Conservation (phyloP, 2,888 invertebrate species). For the Crioceris asparagi region DNA sequence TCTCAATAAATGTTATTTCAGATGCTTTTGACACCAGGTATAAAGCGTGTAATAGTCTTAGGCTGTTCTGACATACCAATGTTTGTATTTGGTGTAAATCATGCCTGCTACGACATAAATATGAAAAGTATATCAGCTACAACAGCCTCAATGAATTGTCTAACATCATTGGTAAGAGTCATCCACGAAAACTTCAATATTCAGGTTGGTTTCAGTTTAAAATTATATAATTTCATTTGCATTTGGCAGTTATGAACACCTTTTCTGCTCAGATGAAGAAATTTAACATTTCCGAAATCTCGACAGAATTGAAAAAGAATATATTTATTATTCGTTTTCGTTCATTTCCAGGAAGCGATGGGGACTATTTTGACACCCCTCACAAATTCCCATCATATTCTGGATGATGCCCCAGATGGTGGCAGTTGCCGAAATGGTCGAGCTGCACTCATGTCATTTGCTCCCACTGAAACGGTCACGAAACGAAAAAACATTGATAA, state of each 20-base stretch:
- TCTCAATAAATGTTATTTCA: conserved; percentile 10
- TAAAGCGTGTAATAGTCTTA: conserved; percentile 17
- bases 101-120: conserved; percentile 16
- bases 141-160: conserved; percentile 17
- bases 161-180: conserved; percentile 16
- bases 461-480: conserved; percentile 12
- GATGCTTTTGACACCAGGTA: conserved; percentile 15
- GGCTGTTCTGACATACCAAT: conserved; percentile 18
- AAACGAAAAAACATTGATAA: conserved; percentile 12
- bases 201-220: conserved; percentile 9
- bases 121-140: conserved; percentile 18
- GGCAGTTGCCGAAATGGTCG: conserved; percentile 11
- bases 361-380: conserved; percentile 16
- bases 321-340: not conserved
- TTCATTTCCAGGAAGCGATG: conserved; percentile 14
- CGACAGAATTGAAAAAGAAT: too few species aligned
- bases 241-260: not conserved
- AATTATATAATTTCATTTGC: not conserved
- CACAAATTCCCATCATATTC: conserved; percentile 14
- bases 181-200: conserved; percentile 19
- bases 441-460: conserved; percentile 13
- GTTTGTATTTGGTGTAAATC: conserved; percentile 19
- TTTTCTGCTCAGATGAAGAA: too few species aligned
- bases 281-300: too few species aligned
- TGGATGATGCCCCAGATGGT: conserved; percentile 13